These are phyloP conservation scores for Siphlonurus alternatus DNA, from an alignment of 2,888 invertebrate genomes.

Conservation along the genomic window DNA sequence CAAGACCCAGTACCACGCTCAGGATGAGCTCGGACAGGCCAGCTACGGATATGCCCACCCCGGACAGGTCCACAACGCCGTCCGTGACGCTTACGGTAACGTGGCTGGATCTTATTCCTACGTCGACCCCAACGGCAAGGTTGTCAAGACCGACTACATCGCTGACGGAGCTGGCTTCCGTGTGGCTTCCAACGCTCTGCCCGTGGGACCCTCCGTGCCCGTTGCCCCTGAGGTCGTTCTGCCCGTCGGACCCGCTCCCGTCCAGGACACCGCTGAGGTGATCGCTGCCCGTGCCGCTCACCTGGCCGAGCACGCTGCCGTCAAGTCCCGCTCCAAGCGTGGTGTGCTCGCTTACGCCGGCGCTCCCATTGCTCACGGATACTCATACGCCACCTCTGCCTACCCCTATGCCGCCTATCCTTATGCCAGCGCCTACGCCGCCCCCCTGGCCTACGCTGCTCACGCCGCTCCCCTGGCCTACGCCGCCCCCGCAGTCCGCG, in stretches of 20 bases:
- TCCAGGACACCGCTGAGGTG: slow-evolving; percentile 21
- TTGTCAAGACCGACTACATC: slow-evolving; percentile 25
- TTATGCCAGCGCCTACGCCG: slow-evolving; percentile 8
- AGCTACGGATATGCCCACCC: slow-evolving; percentile 26
- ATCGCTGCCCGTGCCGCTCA: slow-evolving; percentile 29
- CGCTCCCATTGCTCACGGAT: slow-evolving; percentile 7
- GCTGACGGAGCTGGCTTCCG: slow-evolving; percentile 28
- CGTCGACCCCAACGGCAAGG: slow-evolving; percentile 28
- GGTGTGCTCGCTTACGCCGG: slow-evolving; percentile 10
- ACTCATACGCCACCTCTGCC: slow-evolving; percentile 1
- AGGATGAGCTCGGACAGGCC: slow-evolving; percentile 24
- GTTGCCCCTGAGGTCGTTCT: slow-evolving; percentile 12
- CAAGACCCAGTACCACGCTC: slow-evolving; percentile 16
- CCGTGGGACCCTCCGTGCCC: slow-evolving; percentile 18
- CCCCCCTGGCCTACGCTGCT: slow-evolving; percentile 10
- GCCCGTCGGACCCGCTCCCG: slow-evolving; percentile 14
- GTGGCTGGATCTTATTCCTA: slow-evolving; percentile 29
- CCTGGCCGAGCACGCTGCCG: slow-evolving; percentile 23
- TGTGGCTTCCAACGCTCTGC: slow-evolving; percentile 28
- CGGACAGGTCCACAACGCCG: slow-evolving; percentile 25
- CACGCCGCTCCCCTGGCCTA: slow-evolving; percentile 14
- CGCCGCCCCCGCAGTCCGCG: slow-evolving; percentile 17
- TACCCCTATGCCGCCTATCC: slow-evolving; percentile 10
- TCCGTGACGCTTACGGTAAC: slow-evolving; percentile 26
- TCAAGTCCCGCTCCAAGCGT: slow-evolving; percentile 18